phyloP scores from a whole-genome alignment of 2,797 vertebrate genomes.

The Semaprochilodus insignis region DNA sequence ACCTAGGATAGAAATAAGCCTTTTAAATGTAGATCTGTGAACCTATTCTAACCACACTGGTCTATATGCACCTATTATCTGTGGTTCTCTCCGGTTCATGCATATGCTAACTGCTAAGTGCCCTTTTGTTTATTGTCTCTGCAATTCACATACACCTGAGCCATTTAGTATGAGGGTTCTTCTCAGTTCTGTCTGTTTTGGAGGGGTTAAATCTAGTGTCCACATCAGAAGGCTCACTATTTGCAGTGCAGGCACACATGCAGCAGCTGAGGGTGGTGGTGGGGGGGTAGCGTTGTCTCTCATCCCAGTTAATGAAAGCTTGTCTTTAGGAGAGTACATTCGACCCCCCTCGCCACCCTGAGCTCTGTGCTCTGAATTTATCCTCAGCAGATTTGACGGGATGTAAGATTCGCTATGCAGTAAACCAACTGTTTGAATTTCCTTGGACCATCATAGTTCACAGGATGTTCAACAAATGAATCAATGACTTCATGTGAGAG shows the following conservation, averaged over 20 bases:
- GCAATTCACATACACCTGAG: not conserved
- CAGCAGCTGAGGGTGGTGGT: slow-evolving; percentile 63
- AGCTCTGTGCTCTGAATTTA: slow-evolving; percentile 59
- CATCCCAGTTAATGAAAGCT: slow-evolving; percentile 80
- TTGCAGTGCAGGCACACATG: slow-evolving; percentile 68
- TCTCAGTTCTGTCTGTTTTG: not conserved
- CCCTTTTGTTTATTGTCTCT: not conserved
- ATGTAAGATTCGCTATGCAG: slow-evolving; percentile 11
- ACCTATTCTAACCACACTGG: no score
- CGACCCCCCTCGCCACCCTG: slow-evolving; percentile 68
- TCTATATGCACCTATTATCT: no score
- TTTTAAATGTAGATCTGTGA: no score
- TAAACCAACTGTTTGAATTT: not conserved
- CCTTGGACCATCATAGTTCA: not conserved
- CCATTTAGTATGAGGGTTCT: not conserved
- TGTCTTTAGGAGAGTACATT: slow-evolving; percentile 81
- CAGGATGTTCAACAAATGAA: not conserved
- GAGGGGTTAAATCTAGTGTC: slow-evolving; percentile 32
- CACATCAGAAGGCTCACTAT: slow-evolving; percentile 53
- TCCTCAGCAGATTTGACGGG: slow-evolving; percentile 34
- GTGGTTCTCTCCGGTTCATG: no score
- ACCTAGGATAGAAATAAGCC: no score
- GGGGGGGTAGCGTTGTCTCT: slow-evolving; percentile 41
- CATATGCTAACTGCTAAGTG: no score
- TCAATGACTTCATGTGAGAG: not conserved